Evolutionary conservation across 2,888 invertebrate species (phyloP).

Genomic region (Coleophora flavipennella): DNA sequence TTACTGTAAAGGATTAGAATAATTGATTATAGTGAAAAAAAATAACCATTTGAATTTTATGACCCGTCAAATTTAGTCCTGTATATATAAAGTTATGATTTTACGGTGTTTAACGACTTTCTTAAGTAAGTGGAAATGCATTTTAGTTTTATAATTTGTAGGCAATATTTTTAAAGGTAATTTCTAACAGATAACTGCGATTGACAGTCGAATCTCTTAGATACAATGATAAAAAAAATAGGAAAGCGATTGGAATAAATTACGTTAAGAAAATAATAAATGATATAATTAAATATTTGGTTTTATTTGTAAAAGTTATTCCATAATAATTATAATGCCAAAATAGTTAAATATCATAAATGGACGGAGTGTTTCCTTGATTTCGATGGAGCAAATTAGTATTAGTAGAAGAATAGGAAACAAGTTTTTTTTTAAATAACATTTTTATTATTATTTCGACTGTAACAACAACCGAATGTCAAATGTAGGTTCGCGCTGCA

Average conservation of each 20-base stretch:
- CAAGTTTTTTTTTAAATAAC: too few relatives aligned
- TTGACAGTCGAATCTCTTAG: constrained; percentile 68
- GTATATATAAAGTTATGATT: constrained; percentile 60
- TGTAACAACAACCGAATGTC: too few relatives aligned
- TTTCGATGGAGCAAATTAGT: too few relatives aligned
- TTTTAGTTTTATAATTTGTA: constrained; percentile 72
- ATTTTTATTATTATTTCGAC: too few relatives aligned
- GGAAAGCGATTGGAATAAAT: constrained; percentile 69
- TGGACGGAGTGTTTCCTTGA: too few relatives aligned
- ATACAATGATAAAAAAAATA: constrained; percentile 67
- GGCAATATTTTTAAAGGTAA: constrained; percentile 68
- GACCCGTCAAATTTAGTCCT: constrained; percentile 62
- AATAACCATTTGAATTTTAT: constrained; percentile 57
- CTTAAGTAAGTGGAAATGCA: constrained; percentile 64
- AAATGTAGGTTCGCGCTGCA: too few relatives aligned
- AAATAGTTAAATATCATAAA: not conserved
- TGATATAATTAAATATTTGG: constrained; percentile 44
- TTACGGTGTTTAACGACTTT: constrained; percentile 64
- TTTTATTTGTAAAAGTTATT: too few relatives aligned
- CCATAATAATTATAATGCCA: constrained; percentile 1
- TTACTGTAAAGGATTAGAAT: constrained; percentile 45
- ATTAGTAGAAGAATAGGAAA: too few relatives aligned
- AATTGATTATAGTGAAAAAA: constrained; percentile 41
- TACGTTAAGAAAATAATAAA: constrained; percentile 72
- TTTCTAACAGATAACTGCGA: constrained; percentile 62